phyloP scores from a whole-genome alignment of 2,888 invertebrate species.

The Drosophila leonis region DNA sequence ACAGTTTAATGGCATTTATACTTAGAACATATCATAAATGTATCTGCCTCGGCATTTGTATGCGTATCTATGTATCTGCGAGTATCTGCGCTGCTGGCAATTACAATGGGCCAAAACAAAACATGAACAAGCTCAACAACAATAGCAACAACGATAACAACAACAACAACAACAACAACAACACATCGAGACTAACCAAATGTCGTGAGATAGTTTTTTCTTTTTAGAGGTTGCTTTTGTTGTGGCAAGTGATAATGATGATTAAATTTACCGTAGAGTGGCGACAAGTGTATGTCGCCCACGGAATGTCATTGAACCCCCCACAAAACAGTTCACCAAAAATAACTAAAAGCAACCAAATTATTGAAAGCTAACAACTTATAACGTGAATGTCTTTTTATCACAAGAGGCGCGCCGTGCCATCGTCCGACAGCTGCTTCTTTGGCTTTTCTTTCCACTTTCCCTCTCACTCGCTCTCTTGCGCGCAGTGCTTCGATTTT shows the following conservation, averaged over 20 bases:
- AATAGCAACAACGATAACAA: too few species aligned
- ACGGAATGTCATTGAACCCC: conserved; percentile 69
- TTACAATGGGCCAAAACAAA: conserved; percentile 49
- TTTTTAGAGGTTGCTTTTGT: conserved; percentile 3
- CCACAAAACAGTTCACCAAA: conserved; percentile 22
- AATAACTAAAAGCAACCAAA: conserved; percentile 32
- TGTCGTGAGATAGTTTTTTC: conserved; percentile 24
- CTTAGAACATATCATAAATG: conserved; percentile 41
- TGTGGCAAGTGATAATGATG: conserved; percentile 63
- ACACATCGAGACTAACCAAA: conserved; percentile 23
- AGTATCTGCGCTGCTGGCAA: conserved; percentile 46
- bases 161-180: not conserved
- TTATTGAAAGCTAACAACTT: conserved; percentile 55
- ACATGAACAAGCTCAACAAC: not conserved
- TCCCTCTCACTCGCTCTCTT: not conserved
- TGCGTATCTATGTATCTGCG: conserved; percentile 23
- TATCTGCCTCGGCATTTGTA: conserved; percentile 11
- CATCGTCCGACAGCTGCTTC: not conserved
- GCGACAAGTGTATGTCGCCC: conserved; percentile 49
- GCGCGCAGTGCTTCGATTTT: conserved; percentile 35
- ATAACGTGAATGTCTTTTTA: conserved; percentile 57
- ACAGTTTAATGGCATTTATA: conserved; percentile 39
- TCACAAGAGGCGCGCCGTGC: conserved; percentile 44
- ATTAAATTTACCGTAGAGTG: conserved; percentile 66
- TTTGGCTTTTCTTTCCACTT: not conserved